Conservation (phyloP, 1,140 invertebrate genomes). For the Homalodisca vitripennis region DNA sequence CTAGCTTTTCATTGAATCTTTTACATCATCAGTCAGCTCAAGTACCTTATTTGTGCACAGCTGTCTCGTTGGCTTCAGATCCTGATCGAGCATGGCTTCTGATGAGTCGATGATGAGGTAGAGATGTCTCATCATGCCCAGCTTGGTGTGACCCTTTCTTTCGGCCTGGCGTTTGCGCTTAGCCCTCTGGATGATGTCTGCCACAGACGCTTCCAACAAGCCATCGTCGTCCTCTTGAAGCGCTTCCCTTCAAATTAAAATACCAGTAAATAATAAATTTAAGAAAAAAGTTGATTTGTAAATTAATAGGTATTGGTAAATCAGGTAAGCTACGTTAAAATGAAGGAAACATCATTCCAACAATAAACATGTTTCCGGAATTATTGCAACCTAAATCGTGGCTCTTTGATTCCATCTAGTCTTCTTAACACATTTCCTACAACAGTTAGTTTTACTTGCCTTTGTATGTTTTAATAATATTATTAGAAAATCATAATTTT, state of each 20-base stretch:
- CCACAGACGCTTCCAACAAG: constrained; percentile 81
- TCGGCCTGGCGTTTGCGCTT: constrained; percentile 75
- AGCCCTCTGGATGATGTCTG: constrained; percentile 87
- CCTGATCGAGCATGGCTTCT: constrained; percentile 89
- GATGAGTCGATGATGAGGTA: constrained; percentile 92
- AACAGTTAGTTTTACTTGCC: too few relatives aligned
- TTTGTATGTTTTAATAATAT: too few relatives aligned
- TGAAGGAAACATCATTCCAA: neutral
- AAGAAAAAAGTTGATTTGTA: neutral
- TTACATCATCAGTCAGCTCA: too few relatives aligned
- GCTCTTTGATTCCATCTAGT: too few relatives aligned
- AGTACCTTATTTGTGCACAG: constrained; percentile 88
- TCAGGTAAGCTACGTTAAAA: neutral
- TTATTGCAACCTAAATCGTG: too few relatives aligned
- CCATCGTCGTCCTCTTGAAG: constrained; percentile 96
- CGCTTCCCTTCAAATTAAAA: constrained; percentile 80
- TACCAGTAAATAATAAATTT: neutral
- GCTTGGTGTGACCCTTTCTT: constrained; percentile 69
- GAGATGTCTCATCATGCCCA: constrained; percentile 96
- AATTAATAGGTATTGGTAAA: neutral
- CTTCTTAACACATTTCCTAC: too few relatives aligned
- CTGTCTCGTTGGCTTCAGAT: constrained; percentile 93
- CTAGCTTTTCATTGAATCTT: too few relatives aligned
- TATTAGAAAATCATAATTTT: too few relatives aligned
- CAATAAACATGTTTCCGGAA: neutral